Conservation (phyloP, 2,797 vertebrate genomes). For the Notolabrus celidotus region DNA sequence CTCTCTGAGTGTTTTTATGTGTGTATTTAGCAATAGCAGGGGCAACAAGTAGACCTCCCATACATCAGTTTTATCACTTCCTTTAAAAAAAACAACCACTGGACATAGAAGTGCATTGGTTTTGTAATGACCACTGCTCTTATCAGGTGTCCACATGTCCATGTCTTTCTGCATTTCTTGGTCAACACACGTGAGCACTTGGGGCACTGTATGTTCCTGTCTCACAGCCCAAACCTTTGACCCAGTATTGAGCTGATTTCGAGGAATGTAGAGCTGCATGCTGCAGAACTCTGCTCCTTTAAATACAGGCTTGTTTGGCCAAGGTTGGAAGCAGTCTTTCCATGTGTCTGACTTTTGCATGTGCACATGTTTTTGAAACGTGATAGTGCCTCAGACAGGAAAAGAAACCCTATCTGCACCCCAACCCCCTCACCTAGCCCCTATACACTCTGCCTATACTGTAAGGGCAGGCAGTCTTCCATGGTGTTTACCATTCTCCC, state of each 20-base stretch:
- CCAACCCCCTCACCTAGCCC: background rate
- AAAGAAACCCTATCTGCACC: constrained; percentile 33
- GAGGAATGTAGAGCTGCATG: constrained; percentile 45
- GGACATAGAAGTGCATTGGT: background rate
- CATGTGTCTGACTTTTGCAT: constrained; percentile 15
- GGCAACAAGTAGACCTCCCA: background rate
- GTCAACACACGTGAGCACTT: background rate
- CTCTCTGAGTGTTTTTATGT: background rate
- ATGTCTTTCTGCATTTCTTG: background rate
- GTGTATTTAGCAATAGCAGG: background rate
- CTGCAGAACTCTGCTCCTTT: constrained; percentile 5
- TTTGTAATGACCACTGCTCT: background rate
- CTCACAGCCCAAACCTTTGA: constrained; percentile 61
- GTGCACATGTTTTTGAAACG: constrained; percentile 56
- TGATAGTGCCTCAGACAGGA: constrained; percentile 36
- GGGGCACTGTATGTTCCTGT: background rate
- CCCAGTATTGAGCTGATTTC: constrained; percentile 59
- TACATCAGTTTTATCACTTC: background rate
- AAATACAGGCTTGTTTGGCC: constrained; percentile 25
- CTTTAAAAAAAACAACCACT: background rate
- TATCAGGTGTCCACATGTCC: background rate
- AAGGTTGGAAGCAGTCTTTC: background rate
- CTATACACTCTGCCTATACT: constrained; percentile 2
- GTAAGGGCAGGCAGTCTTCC: background rate
- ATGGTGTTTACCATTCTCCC: constrained; percentile 3